Evolutionary conservation across 2,113 vertebrate genomes (phyloP).

Genomic region (Crocuta crocuta): DNA sequence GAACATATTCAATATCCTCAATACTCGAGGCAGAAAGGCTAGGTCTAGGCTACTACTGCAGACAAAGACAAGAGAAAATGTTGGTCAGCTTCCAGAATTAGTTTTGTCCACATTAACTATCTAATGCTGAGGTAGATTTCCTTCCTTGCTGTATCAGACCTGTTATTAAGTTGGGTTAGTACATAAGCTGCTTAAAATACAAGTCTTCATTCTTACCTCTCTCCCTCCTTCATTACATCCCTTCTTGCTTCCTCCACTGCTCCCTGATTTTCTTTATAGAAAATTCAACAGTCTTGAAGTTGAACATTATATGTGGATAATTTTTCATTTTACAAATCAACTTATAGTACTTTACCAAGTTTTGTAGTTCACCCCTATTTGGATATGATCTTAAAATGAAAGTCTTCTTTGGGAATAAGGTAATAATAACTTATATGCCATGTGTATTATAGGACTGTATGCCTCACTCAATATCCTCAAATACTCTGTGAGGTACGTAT

Average conservation of each 20-base stretch:
- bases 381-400: neutral
- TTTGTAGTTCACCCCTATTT: neutral
- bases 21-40: neutral
- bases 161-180: constrained; percentile 36
- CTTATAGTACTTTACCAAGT: neutral
- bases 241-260: neutral
- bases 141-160: constrained; percentile 41
- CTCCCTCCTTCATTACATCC: neutral
- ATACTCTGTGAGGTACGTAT: neutral
- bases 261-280: neutral
- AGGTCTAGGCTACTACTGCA: neutral
- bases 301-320: constrained; percentile 42
- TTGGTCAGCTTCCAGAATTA: neutral
- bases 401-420: neutral
- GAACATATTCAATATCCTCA: neutral
- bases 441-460: neutral
- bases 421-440: neutral
- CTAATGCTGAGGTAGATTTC: neutral
- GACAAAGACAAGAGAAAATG: neutral
- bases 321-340: constrained; percentile 60
- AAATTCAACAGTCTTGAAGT: constrained; percentile 36
- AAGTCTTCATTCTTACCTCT: neutral
- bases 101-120: neutral
- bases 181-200: constrained; percentile 32
- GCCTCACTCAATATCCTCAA: neutral